Evolutionary conservation across 2,797 vertebrate genomes (phyloP).

Genomic region (Sternotherus odoratus): DNA sequence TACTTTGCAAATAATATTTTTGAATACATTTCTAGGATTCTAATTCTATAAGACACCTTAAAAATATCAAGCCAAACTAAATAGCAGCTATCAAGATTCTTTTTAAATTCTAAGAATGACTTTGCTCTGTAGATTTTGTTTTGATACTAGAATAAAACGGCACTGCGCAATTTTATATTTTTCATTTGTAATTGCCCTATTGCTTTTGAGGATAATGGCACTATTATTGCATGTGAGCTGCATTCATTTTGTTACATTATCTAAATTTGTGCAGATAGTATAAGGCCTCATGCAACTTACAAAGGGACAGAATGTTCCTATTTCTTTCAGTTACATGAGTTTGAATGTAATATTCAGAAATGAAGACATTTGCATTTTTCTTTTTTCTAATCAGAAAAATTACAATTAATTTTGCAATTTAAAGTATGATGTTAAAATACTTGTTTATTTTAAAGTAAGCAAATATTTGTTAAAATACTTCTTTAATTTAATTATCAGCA

Average conservation of each 20-base stretch:
- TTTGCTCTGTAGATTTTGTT: conserved; percentile 51
- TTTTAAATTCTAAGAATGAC: conserved; percentile 35
- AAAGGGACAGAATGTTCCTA: conserved; percentile 63
- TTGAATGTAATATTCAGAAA: conserved; percentile 59
- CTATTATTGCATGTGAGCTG: conserved; percentile 69
- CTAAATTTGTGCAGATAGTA: conserved; percentile 72
- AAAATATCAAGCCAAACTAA: conserved; percentile 38
- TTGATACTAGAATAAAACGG: conserved; percentile 55
- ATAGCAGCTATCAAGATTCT: conserved; percentile 37
- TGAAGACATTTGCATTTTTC: conserved; percentile 51
- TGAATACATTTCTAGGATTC: conserved; percentile 53
- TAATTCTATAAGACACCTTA: conserved; percentile 23
- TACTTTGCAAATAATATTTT: conserved; percentile 44
- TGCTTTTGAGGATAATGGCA: conserved; percentile 76
- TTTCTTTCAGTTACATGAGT: conserved; percentile 67
- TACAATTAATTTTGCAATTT: conserved; percentile 38
- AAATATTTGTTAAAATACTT: conserved; percentile 29
- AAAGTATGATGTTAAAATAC: conserved; percentile 24
- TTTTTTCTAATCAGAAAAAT: conserved; percentile 56
- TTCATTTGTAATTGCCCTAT: conserved; percentile 73
- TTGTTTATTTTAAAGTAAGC: conserved; percentile 21
- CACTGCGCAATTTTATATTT: conserved; percentile 61
- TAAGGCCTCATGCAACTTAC: conserved; percentile 31
- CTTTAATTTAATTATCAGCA: conserved; percentile 35
- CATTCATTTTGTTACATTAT: conserved; percentile 71